A percentile compares a stretch with the other conserved stretches of the same genome.
phyloP scores from a whole-genome alignment of 2,888 invertebrate species.

The Eulithis prunata region DNA sequence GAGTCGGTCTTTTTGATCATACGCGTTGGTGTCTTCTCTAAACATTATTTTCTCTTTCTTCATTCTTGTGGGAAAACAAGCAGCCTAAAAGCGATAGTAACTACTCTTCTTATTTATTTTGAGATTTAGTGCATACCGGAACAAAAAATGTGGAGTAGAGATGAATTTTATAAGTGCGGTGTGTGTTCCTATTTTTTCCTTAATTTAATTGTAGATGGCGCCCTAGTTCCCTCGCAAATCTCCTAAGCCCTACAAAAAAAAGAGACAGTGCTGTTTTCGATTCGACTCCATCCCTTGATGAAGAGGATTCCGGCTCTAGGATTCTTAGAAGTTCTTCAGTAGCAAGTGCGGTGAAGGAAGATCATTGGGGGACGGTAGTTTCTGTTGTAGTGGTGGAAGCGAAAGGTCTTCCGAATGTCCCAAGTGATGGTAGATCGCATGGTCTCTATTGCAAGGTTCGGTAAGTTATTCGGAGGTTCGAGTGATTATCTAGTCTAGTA shows the following conservation, averaged over 20 bases:
- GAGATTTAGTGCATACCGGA: no score
- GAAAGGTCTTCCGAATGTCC: slow-evolving; percentile 62
- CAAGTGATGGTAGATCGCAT: slow-evolving; percentile 62
- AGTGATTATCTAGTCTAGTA: no score
- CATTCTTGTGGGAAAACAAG: no score
- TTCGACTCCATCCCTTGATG: slow-evolving; percentile 37
- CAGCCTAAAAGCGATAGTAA: no score
- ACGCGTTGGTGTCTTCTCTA: not conserved
- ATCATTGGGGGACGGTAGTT: slow-evolving; percentile 52
- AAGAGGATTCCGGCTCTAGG: slow-evolving; percentile 26
- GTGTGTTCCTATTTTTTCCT: no score
- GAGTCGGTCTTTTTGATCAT: no score
- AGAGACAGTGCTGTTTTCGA: slow-evolving; percentile 44
- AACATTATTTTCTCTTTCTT: not conserved
- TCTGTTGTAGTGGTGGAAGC: slow-evolving; percentile 70
- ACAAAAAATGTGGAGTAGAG: no score
- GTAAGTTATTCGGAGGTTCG: slow-evolving; percentile 46
- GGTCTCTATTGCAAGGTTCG: slow-evolving; percentile 67
- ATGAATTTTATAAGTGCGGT: no score
- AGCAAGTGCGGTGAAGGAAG: slow-evolving; percentile 14
- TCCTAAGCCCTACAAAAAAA: slow-evolving; percentile 45
- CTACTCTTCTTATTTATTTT: no score
- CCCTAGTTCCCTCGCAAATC: slow-evolving; percentile 51
- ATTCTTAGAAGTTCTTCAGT: slow-evolving; percentile 9
- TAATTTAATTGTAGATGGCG: slow-evolving; percentile 53